Percentiles rank a stretch among this genome's conserved stretches.
These are phyloP conservation scores for Uria aalge DNA, from an alignment of 2,113 vertebrate species.

Conservation along the genomic window DNA sequence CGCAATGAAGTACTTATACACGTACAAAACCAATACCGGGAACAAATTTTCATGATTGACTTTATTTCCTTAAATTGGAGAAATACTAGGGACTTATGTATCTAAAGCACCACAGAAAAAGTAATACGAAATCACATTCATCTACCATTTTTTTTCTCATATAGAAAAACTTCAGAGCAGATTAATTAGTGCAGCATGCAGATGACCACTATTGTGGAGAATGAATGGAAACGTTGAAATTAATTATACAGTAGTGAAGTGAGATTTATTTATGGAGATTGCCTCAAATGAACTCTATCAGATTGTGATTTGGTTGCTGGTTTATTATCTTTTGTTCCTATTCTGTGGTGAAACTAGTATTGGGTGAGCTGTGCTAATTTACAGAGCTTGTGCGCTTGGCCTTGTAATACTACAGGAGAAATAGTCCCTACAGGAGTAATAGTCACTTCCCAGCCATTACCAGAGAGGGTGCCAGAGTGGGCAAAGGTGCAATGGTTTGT, in stretches of 20 bases:
- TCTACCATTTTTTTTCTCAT: neutral
- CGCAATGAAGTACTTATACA: neutral
- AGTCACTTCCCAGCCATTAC: neutral
- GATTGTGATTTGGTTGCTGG: neutral
- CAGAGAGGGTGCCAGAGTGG: neutral
- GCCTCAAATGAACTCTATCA: neutral
- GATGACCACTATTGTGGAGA: neutral
- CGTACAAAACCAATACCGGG: neutral
- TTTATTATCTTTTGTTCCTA: neutral
- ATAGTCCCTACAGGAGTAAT: neutral
- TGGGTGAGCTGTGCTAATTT: neutral
- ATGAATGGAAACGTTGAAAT: neutral
- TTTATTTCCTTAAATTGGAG: neutral
- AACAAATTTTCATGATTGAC: neutral
- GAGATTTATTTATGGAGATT: neutral
- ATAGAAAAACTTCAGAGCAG: neutral
- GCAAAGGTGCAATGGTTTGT: neutral
- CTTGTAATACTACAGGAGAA: neutral
- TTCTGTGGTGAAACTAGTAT: neutral
- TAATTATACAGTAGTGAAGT: neutral
- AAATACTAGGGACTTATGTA: neutral
- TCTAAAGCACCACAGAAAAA: neutral
- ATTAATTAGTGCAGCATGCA: neutral
- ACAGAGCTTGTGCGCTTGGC: neutral
- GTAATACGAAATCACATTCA: neutral